phyloP scores from a whole-genome alignment of 2,888 invertebrate genomes.

The Xylota segnis region DNA sequence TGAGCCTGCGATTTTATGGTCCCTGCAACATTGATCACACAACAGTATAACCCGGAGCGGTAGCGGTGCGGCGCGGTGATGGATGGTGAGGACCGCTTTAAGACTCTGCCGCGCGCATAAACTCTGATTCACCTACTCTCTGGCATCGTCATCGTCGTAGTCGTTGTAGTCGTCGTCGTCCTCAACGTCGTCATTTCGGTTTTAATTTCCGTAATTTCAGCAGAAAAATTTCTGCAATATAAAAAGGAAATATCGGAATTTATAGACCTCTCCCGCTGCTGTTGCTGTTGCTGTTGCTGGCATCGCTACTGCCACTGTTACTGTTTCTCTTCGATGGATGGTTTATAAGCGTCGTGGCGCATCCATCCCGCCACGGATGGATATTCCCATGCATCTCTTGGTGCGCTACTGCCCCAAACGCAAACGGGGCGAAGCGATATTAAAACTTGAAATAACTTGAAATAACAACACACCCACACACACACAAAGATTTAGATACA shows the following conservation, averaged over 20 bases:
- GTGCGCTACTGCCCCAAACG: conserved; percentile 66
- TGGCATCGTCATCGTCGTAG: conserved; percentile 1
- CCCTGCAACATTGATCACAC: conserved; percentile 76
- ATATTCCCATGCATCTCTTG: conserved; percentile 68
- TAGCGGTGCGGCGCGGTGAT: conserved; percentile 31
- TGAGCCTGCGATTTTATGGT: conserved; percentile 73
- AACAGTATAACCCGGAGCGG: conserved; percentile 73
- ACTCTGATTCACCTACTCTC: conserved; percentile 71
- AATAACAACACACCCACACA: conserved; percentile 67
- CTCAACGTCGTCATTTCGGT: conserved; percentile 81
- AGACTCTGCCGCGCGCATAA: conserved; percentile 69
- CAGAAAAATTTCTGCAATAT: conserved; percentile 84
- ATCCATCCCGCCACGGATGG: conserved; percentile 71
- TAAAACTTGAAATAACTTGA: conserved; percentile 82
- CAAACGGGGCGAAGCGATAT: conserved; percentile 79
- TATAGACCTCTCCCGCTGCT: conserved; percentile 81
- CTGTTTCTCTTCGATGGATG: conserved; percentile 64
- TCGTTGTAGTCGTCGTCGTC: conserved; percentile 55
- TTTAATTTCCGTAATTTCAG: conserved; percentile 85
- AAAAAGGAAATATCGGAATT: conserved; percentile 84
- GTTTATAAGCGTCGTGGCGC: conserved; percentile 71
- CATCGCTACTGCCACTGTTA: conserved; percentile 25
- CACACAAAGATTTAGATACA: conserved; percentile 25
- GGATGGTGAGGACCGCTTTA: conserved; percentile 69
- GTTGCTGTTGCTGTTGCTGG: conserved; percentile 23